Evolutionary conservation across 2,888 invertebrate species (phyloP).

Genomic region (Drosophila basisetae): DNA sequence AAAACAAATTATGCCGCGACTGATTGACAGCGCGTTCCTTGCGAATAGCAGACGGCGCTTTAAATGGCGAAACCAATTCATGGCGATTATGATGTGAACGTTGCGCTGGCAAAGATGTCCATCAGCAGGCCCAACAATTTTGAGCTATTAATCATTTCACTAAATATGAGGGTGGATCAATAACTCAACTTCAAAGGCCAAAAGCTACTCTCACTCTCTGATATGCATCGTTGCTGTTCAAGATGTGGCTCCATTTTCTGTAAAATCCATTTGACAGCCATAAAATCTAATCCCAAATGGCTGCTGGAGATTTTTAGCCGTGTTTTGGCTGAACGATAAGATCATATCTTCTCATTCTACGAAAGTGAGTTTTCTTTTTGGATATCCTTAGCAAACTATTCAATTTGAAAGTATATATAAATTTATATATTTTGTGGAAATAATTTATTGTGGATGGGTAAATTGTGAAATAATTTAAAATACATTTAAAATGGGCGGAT

Average conservation of each 20-base stretch:
- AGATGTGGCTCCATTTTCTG: slow-evolving; percentile 30
- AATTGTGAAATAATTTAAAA: slow-evolving; percentile 68
- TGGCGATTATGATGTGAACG: slow-evolving; percentile 75
- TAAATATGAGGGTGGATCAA: slow-evolving; percentile 62
- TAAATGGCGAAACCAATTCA: slow-evolving; percentile 8
- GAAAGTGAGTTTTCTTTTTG: neutral
- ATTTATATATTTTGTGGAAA: slow-evolving; percentile 5
- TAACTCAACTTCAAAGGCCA: slow-evolving; percentile 30
- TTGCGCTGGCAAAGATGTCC: slow-evolving; percentile 62
- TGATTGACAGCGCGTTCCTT: slow-evolving; percentile 64
- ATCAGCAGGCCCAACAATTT: slow-evolving; percentile 68
- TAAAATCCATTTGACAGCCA: slow-evolving; percentile 42
- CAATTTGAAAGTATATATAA: neutral
- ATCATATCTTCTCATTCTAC: neutral
- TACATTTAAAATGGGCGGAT: slow-evolving; percentile 53
- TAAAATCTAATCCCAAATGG: slow-evolving; percentile 10
- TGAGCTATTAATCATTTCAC: slow-evolving; percentile 68
- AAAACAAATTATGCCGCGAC: slow-evolving; percentile 78
- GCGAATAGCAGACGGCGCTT: slow-evolving; percentile 31
- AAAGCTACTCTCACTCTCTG: slow-evolving; percentile 36
- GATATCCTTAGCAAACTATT: neutral
- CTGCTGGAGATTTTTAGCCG: neutral
- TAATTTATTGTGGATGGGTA: slow-evolving; percentile 60
- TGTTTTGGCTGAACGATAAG: neutral
- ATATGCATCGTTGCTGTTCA: slow-evolving; percentile 29